Base-by-base conservation (phyloP, 2,113 vertebrate genomes). In the Nothocercus nigrocapillus region DNA sequence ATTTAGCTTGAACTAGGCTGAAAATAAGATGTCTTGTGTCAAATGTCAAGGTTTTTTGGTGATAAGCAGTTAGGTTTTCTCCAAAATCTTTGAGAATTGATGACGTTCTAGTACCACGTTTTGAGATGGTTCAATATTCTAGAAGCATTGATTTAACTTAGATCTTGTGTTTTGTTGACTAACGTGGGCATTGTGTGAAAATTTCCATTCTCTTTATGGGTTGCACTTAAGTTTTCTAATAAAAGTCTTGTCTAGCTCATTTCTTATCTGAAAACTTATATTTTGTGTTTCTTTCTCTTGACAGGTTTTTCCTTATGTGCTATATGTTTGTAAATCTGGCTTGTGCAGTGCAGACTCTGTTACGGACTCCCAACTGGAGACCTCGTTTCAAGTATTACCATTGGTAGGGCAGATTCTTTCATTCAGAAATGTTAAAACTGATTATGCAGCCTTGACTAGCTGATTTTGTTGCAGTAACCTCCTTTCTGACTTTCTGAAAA, bases 291-390 rank as follows among this genome's bases (percentile, higher is more conserved):
- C 5, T 13, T 11, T 5, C 14, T 25, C 22, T 63, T 30, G 9
- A 34, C 97, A 99, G 99, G 99, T 99, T 99, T 96, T 99, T 99
- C 95, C 98, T 99, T 88, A 99, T 99, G 99, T 99, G 99, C 95
- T 99, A 99, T 97, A 96, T 99, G 97, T 99, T 99, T 87, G 99
- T 99, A 80, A 99, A 99, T 96, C 93, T 99, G 98, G 99, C 99
- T 34, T 99, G 99, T 58, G 99, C 99, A 0, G 97, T 99, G 40
- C 99, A 99, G 97, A 99, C 99, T 0, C 98, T 99, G 72, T 94
- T 99, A 76, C 97, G 99, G 49, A 99, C 99, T 0, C 99, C 99
- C 28, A 99, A 99, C 97, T 99, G 99, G 99, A 99, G 99, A 82
- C 99, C 99, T 18, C 98, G 99, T 69, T 99, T 99, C 97, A 99